Percentiles rank a stretch among this genome's conserved stretches.
Conservation (phyloP, 2,797 vertebrate species). For the Australoheros facetus region DNA sequence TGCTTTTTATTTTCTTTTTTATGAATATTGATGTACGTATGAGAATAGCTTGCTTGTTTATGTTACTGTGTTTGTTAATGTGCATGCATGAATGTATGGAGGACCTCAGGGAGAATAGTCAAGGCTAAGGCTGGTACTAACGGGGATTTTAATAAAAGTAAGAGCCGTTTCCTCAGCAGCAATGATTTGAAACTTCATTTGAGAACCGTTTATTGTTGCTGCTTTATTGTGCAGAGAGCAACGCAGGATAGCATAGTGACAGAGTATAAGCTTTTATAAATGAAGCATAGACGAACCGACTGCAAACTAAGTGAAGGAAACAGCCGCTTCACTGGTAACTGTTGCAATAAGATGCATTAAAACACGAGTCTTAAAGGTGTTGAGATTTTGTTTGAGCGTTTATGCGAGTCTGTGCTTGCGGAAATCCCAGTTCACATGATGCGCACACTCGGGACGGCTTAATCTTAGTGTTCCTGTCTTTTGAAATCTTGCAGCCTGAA, state of each 20-base stretch:
- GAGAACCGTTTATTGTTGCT: neutral
- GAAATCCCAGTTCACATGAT: neutral
- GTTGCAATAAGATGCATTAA: neutral
- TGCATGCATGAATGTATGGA: too few species aligned
- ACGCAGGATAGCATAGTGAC: neutral
- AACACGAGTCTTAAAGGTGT: neutral
- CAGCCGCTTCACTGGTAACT: neutral
- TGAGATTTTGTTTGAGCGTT: neutral
- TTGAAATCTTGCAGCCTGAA: conserved; percentile 84
- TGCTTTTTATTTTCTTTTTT: too few species aligned
- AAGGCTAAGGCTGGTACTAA: too few species aligned
- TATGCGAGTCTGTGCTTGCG: neutral
- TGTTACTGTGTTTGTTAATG: too few species aligned
- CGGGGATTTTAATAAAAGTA: too few species aligned
- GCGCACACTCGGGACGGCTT: neutral
- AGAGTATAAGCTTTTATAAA: neutral
- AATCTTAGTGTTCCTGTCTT: neutral
- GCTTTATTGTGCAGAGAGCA: neutral
- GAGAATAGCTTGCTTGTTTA: too few species aligned
- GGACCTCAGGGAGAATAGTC: too few species aligned
- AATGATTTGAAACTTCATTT: too few species aligned
- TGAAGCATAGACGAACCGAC: neutral
- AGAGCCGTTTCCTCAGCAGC: too few species aligned
- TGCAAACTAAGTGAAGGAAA: neutral
- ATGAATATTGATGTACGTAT: too few species aligned